A percentile compares a stretch with the other conserved stretches of the same genome.
phyloP scores from a whole-genome alignment of 2,888 invertebrate genomes.

The Tethea ocularis region DNA sequence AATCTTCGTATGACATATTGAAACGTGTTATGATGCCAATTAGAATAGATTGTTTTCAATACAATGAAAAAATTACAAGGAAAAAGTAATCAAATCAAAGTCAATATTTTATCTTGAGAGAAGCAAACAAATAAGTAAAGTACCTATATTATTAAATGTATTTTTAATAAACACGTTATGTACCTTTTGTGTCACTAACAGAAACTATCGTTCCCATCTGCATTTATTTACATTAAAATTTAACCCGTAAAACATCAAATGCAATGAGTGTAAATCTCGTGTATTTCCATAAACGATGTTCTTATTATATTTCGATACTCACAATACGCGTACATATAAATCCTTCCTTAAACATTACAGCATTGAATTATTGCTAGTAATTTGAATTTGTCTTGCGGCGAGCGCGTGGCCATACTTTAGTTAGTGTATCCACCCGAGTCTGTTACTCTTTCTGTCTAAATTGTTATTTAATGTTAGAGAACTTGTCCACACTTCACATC shows the following conservation, averaged over 20 bases:
- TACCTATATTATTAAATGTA: no score
- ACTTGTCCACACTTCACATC: conserved; percentile 46
- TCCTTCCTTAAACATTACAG: conserved; percentile 61
- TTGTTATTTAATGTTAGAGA: conserved; percentile 44
- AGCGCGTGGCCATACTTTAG: conserved; percentile 29
- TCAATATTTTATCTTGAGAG: no score
- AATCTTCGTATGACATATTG: no score
- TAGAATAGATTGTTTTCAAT: no score
- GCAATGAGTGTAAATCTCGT: conserved; percentile 65
- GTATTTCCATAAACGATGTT: conserved; percentile 65
- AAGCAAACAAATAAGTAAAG: no score
- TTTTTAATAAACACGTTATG: neutral
- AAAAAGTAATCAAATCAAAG: no score
- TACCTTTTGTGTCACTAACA: neutral
- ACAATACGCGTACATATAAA: conserved; percentile 63
- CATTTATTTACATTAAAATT: conserved; percentile 23
- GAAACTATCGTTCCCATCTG: neutral
- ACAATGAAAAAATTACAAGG: no score
- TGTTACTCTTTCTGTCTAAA: conserved; percentile 31
- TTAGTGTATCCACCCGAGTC: conserved; percentile 22
- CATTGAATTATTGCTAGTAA: conserved; percentile 67
- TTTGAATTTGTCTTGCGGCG: conserved; percentile 72
- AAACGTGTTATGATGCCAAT: no score
- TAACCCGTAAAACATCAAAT: conserved; percentile 46
- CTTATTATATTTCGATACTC: conserved; percentile 58